phyloP scores from a whole-genome alignment of 2,797 vertebrate genomes.

The Cuniculus paca region DNA sequence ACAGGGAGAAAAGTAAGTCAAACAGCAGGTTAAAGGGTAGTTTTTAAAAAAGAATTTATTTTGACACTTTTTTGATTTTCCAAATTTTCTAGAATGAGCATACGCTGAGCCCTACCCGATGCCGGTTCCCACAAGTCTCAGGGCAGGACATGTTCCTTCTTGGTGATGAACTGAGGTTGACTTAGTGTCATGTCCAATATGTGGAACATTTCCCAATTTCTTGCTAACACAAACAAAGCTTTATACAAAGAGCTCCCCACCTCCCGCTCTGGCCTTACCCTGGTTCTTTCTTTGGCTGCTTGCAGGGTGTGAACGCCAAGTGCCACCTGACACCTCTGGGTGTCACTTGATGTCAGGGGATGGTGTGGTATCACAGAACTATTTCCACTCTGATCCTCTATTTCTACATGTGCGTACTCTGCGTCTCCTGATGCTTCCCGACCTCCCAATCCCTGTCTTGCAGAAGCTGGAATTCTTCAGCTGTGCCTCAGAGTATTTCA shows the following conservation, averaged over 20 bases:
- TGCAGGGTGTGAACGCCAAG: not conserved
- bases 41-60: not conserved
- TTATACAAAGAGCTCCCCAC: conserved; percentile 1
- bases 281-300: not conserved
- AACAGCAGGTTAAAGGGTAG: not conserved
- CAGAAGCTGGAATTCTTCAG: not conserved
- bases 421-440: not conserved
- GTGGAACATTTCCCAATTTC: not conserved
- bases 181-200: not conserved
- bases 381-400: not conserved
- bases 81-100: not conserved
- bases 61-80: not conserved
- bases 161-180: not conserved
- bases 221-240: conserved; percentile 46
- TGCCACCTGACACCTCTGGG: not conserved
- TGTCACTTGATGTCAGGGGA: not conserved
- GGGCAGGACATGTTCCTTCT: accelerated
- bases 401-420: not conserved
- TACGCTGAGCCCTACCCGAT: not conserved
- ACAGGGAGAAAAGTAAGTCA: not conserved
- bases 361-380: not conserved
- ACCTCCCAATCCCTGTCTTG: not conserved
- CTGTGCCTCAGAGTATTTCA: not conserved
- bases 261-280: not conserved
- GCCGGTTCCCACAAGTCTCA: not conserved